Evolutionary conservation across 2,888 invertebrate species (phyloP).

Genomic region (Stenurella melanura): DNA sequence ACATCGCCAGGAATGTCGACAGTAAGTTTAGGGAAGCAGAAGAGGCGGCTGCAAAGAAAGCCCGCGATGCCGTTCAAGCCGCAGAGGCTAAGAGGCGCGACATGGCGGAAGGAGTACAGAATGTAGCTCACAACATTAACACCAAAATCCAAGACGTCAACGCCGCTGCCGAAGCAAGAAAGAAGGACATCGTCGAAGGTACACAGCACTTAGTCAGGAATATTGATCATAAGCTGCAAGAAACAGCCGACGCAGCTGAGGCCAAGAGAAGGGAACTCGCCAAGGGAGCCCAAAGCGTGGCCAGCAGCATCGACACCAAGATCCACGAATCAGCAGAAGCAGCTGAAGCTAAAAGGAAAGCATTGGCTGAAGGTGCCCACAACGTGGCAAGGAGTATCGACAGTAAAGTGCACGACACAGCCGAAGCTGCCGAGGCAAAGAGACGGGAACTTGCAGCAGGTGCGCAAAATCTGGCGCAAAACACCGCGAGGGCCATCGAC

Average conservation of each 20-base stretch:
- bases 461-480: conserved; percentile 44
- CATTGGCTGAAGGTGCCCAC: conserved; percentile 44
- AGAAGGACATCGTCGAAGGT: not conserved
- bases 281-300: conserved; percentile 53
- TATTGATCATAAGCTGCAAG: conserved; percentile 34
- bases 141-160: conserved; percentile 41
- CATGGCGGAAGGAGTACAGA: conserved; percentile 44
- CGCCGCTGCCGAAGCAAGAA: conserved; percentile 42
- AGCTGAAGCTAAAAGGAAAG: conserved; percentile 46
- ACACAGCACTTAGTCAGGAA: conserved; percentile 31
- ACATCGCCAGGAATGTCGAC: conserved; percentile 73
- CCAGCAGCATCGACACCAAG: conserved; percentile 51
- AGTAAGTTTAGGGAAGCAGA: conserved; percentile 79
- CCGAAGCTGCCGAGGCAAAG: conserved; percentile 52
- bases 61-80: conserved; percentile 50
- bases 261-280: conserved; percentile 45
- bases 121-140: conserved; percentile 43
- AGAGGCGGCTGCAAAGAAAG: conserved; percentile 42
- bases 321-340: conserved; percentile 42
- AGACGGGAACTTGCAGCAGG: conserved; percentile 42
- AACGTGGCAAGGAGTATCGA: conserved; percentile 61
- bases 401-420: conserved; percentile 61
- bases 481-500: conserved; percentile 50
- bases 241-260: conserved; percentile 55
- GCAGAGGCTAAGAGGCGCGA: conserved; percentile 45